Evolutionary conservation across 2,888 invertebrate genomes (phyloP).

Genomic region (Drosophila kokeensis): DNA sequence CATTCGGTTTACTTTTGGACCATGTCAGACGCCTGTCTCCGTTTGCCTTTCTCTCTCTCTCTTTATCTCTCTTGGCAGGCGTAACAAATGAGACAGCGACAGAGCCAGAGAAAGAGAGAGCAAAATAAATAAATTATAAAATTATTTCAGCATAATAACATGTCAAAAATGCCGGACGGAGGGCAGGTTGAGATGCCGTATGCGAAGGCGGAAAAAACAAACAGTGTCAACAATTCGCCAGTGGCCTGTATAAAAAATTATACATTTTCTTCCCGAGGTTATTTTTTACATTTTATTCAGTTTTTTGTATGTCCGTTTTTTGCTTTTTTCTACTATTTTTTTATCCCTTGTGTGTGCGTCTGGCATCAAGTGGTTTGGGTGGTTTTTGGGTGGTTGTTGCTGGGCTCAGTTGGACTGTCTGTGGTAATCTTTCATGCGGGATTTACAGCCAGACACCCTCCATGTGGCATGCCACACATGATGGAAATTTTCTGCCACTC

Average conservation of each 20-base stretch:
- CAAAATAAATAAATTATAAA: conserved; percentile 84
- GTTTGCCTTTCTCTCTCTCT: background rate
- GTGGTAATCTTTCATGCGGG: conserved; percentile 83
- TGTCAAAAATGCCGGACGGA: conserved; percentile 73
- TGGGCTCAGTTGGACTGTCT: conserved; percentile 51
- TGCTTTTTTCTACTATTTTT: background rate
- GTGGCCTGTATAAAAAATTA: conserved; percentile 62
- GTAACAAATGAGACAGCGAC: conserved; percentile 57
- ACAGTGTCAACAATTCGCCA: conserved; percentile 69
- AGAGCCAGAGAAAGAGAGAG: conserved; percentile 9
- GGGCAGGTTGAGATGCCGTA: background rate
- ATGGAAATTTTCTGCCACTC: conserved; percentile 42
- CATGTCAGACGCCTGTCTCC: conserved; percentile 44
- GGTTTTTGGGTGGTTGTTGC: conserved; percentile 25
- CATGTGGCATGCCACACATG: conserved; percentile 27
- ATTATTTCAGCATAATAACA: conserved; percentile 85
- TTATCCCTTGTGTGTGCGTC: conserved; percentile 51
- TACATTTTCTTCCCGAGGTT: conserved; percentile 62
- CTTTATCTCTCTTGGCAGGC: conserved; percentile 53
- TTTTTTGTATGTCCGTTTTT: conserved; percentile 8
- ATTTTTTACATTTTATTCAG: conserved; percentile 75
- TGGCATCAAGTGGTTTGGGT: conserved; percentile 62
- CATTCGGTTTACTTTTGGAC: conserved; percentile 5
- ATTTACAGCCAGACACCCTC: conserved; percentile 82
- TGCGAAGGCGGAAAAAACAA: conserved; percentile 57